These are phyloP conservation scores for Ophonus ardosiacus DNA, from an alignment of 2,888 invertebrate species.

Conservation along the genomic window DNA sequence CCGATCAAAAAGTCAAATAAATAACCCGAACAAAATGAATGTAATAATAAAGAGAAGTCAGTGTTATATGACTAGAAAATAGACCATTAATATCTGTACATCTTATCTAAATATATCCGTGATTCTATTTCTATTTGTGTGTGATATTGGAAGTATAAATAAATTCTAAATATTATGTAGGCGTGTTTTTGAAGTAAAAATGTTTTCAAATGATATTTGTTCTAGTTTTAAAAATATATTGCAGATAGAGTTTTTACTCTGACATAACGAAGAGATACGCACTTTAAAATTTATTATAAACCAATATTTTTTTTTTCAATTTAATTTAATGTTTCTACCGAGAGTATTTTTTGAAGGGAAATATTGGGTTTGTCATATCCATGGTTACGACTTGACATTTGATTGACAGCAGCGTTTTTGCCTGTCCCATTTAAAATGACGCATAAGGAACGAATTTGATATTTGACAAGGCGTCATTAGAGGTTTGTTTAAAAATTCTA, in stretches of 20 bases:
- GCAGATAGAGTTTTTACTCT: background rate
- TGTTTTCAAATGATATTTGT: background rate
- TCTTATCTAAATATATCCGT: background rate
- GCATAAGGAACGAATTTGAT: no score
- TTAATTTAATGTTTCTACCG: no score
- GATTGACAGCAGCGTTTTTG: no score
- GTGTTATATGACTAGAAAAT: background rate
- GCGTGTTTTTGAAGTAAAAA: constrained; percentile 40
- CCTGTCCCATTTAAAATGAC: no score
- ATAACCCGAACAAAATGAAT: background rate
- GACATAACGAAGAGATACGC: background rate
- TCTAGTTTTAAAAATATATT: constrained; percentile 38
- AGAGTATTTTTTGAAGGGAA: no score
- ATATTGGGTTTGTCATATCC: no score
- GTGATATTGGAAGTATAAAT: constrained; percentile 37
- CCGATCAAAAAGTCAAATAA: background rate
- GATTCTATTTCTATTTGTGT: constrained; percentile 34
- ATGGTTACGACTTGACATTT: no score
- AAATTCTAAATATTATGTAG: constrained; percentile 22
- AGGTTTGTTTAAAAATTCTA: no score
- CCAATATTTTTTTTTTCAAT: no score
- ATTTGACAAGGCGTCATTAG: no score
- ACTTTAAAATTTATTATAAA: no score
- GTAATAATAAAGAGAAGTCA: constrained; percentile 4
- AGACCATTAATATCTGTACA: constrained; percentile 2